Evolutionary conservation across 2,113 vertebrate species (phyloP).

Genomic region (Odontesthes bonariensis): DNA sequence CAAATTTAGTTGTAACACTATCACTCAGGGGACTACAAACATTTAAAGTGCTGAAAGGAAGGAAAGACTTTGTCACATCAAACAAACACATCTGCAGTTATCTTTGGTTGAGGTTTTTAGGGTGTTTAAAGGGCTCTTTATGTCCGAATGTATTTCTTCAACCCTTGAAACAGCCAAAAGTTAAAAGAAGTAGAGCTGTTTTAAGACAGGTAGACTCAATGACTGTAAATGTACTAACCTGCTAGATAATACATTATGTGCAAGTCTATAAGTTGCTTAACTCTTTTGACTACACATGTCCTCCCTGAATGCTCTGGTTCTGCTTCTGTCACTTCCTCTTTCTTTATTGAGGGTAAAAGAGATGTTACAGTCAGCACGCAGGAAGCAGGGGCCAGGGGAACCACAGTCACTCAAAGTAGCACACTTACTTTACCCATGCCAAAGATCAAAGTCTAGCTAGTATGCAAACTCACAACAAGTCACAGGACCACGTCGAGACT

Average conservation of each 20-base stretch:
- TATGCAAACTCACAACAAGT: conserved; percentile 53
- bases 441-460: conserved; percentile 44
- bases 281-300: conserved; percentile 1
- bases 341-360: conserved; percentile 30
- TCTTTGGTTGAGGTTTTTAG: neutral
- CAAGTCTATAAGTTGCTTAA: neutral
- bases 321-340: conserved; percentile 70
- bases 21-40: no score
- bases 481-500: neutral
- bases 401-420: neutral
- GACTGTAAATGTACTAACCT: neutral
- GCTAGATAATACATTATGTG: neutral
- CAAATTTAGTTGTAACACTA: no score
- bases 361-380: conserved; percentile 49
- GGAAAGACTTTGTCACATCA: neutral
- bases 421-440: neutral
- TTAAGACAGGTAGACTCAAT: neutral
- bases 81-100: neutral
- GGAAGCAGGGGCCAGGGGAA: conserved; percentile 64
- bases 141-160: no score
- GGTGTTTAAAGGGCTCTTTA: no score
- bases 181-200: no score
- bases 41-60: conserved; percentile 1
- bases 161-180: no score
- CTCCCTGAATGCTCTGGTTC: conserved; percentile 19